Percentiles rank a stretch among this genome's conserved stretches.
Evolutionary conservation across 2,113 vertebrate species (phyloP).

Genomic region (Lophius piscatorius): DNA sequence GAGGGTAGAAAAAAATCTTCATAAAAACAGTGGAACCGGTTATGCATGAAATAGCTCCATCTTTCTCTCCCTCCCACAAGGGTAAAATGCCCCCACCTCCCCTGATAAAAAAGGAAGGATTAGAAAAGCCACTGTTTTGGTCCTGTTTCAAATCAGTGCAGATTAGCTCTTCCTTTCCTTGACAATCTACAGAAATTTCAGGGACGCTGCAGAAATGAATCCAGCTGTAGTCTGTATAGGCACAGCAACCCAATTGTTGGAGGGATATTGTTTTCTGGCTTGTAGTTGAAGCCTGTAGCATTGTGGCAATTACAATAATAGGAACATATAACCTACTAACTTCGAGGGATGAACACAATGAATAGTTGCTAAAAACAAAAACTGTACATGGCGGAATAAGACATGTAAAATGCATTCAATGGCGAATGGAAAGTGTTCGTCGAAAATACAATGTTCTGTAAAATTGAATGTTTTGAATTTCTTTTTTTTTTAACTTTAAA

Average conservation of each 20-base stretch:
- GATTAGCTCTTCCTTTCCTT: slow-evolving; percentile 77
- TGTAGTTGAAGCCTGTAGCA: slow-evolving; percentile 70
- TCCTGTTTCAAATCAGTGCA: slow-evolving; percentile 80
- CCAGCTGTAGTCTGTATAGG: slow-evolving; percentile 56
- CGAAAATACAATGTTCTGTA: not conserved
- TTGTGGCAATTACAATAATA: slow-evolving; percentile 65
- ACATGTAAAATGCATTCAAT: slow-evolving; percentile 27
- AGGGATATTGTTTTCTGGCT: slow-evolving; percentile 71
- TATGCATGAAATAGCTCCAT: slow-evolving; percentile 80
- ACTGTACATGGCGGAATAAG: slow-evolving; percentile 25
- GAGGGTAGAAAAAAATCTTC: slow-evolving; percentile 53
- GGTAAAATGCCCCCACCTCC: slow-evolving; percentile 65
- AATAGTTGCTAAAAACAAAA: slow-evolving; percentile 55
- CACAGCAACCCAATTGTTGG: slow-evolving; percentile 58
- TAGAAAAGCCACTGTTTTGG: slow-evolving; percentile 76
- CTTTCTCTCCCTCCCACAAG: slow-evolving; percentile 67
- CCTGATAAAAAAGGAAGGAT: slow-evolving; percentile 75
- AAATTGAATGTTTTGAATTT: not conserved
- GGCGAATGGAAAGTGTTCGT: not conserved
- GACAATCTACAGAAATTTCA: slow-evolving; percentile 70
- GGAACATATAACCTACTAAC: slow-evolving; percentile 65
- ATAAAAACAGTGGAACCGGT: slow-evolving; percentile 75
- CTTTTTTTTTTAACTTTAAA: slow-evolving; percentile 6
- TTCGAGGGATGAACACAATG: slow-evolving; percentile 44
- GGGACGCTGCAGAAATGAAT: slow-evolving; percentile 57